Base-by-base conservation (phyloP, 2,888 invertebrate genomes). In the Yponomeuta cagnagella region DNA sequence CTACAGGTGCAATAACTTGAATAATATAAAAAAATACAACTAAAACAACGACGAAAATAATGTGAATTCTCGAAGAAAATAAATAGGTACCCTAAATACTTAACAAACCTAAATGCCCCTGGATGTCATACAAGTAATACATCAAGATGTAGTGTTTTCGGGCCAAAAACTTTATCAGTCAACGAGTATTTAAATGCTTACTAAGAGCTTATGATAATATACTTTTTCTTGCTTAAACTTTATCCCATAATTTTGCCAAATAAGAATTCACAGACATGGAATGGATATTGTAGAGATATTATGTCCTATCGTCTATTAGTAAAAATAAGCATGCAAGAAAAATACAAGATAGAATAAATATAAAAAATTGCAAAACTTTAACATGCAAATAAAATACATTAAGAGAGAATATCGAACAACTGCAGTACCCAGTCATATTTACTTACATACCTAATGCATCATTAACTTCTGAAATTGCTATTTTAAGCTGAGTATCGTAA, bases 151-250 rank as follows among this genome's bases (percentile, higher is more conserved):
- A 64, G 30, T 30, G 64, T 64, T 64, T 64, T 23, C 64, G 64
- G 30, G 23, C 23, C 31, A 64, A 64, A 64, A 30, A n/a, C 64
- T 64, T 64, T 30, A 30, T 64, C 31, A 70, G 48, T 52, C 52
- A 52, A 68, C 48, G 68, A 68, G 68, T 68, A 52, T 68, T 68
- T 68, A 68, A 68, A 68, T 68, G 68, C 68, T 68, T 58, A 68
- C 31, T 68, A 68, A 68, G 30, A 48, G 68, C 68, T 68, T 68
- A 68, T n/a, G 31, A 68, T 48, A 68, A 48, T 37, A 43, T 43
- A 23, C n/a, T 0, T 31, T 33, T 52, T 23, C 23, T 68, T 52
- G 48, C 58, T 68, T 68, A 23, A 30, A 68, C 31, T 48, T 68
- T 52, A 52, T 48, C 23, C 52, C 30, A 48, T 12, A 52, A 68